Base-by-base conservation (phyloP, 2,888 invertebrate genomes). In the Philhelius pedissequus region DNA sequence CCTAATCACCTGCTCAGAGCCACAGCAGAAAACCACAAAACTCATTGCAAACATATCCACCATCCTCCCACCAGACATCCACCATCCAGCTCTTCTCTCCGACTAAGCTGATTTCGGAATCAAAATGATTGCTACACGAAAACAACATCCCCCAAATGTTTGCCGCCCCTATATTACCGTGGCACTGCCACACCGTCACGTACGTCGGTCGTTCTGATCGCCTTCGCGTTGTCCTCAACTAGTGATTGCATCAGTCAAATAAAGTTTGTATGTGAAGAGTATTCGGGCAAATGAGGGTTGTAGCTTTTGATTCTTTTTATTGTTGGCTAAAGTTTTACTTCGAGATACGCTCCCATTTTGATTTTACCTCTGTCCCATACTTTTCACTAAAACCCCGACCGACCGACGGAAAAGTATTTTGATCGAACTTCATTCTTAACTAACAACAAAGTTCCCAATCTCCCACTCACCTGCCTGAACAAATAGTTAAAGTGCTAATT, bases 401-500 rank as follows among this genome's bases (percentile, higher is more conserved):
- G 3, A 32, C 18, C 13, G 11, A 22, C 4, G 4, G 40, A 11
- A 60, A 62, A 43, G 5, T 38, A 18, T 25, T 13, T 64, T 68
- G 56, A 64, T 79, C 43, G 48, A 32, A 62, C 50, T 64, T 83
- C 58, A 79, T 74, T 78, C 79, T 83, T 79, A 62, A 66, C 80
- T 84, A 79, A 78, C 60, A 60, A 73, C 78, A 70, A 52, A 43
- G 58, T 50, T 40, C 27, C 15, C 30, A 38, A 50, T 7, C 68
- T 52, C 52, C 62, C 15, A 18, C 70, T 79, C 70, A 80, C 70
- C 75, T 80, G 58, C 52, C 32, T 68, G 56, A 87, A 88, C 90
- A 91, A 91, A 91, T 90, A 91, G 90, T 90, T 90, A 90, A 91
- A 91, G 91, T 91, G 91, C 91, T 91, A 91, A 91, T 91, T 91